Base-by-base conservation (phyloP, 2,113 vertebrate genomes). In the Piliocolobus tephrosceles region DNA sequence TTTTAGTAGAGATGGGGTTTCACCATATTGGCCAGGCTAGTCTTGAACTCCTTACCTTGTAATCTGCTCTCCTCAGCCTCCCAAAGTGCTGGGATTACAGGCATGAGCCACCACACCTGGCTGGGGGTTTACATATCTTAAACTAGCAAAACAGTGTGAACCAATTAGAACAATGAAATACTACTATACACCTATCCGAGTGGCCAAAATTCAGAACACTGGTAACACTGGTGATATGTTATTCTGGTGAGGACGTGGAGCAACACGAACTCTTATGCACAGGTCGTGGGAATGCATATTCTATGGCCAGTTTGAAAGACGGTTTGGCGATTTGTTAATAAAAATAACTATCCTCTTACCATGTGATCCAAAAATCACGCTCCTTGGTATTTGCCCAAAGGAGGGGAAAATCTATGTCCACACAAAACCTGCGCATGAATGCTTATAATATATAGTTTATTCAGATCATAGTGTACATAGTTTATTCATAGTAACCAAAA, bases 231-330 rank as follows among this genome's bases (percentile, higher is more conserved):
- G 18, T 8, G 52, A 55, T 6, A 0, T 20, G 52, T 55, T 55
- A 55, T 20, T 38, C 14, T 52, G 10, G 5, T 11, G 16, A 64
- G 30, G 3, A 43, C 55, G 22, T 22, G 30, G 22, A 23, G 7
- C 12, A 25, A 38, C 52, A 13, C 32, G 4, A 72, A 66, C 13
- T 76, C 80, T 35, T 40, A 81, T 47, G 47, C 25, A 47, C 5
- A 70, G 30, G 20, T 5, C 4, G 3, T 32, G 2, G 35, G 43
- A 87, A 27, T 50, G 45, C 30, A 55, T n/a, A 81, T 11, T 8
- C 25, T 2, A 8, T 0, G 9, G 47, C 2, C 4, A 7, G 1
- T 11, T 58, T 79, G 25, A 61, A 27, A 35, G 40, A 14, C 0
- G 43, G 22, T 30, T 52, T 66, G 30, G 14, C 8, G 5, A 2